Evolutionary conservation across 2,888 invertebrate species (phyloP), one percentile per base, ranked within the genome.

Genomic region (Oithona nana): DNA sequence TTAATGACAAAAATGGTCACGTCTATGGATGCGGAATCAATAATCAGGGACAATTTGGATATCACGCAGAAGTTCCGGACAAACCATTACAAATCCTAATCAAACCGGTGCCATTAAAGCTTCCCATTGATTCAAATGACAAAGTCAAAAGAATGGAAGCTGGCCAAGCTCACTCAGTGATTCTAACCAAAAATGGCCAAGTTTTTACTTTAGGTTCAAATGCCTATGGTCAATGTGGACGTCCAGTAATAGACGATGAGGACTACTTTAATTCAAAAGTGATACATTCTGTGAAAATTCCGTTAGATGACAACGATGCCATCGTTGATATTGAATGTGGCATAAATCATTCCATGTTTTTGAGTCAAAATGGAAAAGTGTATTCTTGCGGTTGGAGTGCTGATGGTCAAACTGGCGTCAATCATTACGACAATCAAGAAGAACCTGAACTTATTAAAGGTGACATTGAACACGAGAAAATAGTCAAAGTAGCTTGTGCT

Each of bases 311-410:
- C n/a, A 79, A 80, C 13, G 75, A 74, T 24, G 80, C 86, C 62
- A 55, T 65, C 28, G 26, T 20, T 16, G 76, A 82, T 73, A 79
- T 92, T 8, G 79, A 81, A 67, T 90, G 92, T 73, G 93, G 94
- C 1, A 92, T 90, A 73, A 94, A 95, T 77, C 90, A 93, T 71
- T 86, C 83, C 70, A 71, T 89, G 67, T 82, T 89, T 67, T 70
- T 94, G 66, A 87, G 86, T 65, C 80, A 82, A 69, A 75, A 78
- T 26, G 94, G 95, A 1, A 78, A 80, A 68, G 84, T 95, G 2
- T 92, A 81, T 70, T 79, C 86, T 0, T 94, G 89, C 73, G 95
- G 97, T 0, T 88, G 90, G 83, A 88, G 93, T 30, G 85, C 89
- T 0, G 94, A 95, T 74, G 97, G 97, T 0, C 95, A 95, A 75